Evolutionary conservation across 2,113 vertebrate genomes (phyloP), one percentile per base, ranked within the genome.

Genomic region (Drymodes brunneopygia): DNA sequence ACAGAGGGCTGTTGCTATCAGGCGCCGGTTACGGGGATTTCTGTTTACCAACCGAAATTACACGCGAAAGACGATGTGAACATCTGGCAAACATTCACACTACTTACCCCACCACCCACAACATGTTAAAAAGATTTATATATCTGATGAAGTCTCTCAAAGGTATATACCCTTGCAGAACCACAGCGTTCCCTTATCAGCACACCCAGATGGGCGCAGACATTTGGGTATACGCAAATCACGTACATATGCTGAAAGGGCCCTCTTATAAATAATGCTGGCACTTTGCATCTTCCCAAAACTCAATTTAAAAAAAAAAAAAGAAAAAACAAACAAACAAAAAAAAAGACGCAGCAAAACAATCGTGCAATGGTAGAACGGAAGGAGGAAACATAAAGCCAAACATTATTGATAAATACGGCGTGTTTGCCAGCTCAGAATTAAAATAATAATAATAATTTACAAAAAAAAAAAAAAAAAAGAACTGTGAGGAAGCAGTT

Each of bases 21-120:
- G 85, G 88, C 83, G 2, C 90, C 25, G 20, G 94, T 87, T 92
- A 91, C 72, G 14, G 87, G 89, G 92, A 96, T 97, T 96, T 95
- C 88, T 98, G 92, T 98, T 97, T 97, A 96, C 95, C 94, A 95
- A 96, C 94, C 42, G 5, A 97, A 97, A 97, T 97, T 88, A 97
- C 93, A 95, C 23, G 50, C 40, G 7, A 94, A 96, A 97, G 91
- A 95, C 58, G 33, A 94, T 93, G 82, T 86, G 92, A 97, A 96
- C 66, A 94, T 92, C 97, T 97, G 94, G 97, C 90, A 95, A 92
- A 92, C 95, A 96, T 93, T 89, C 92, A 85, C 90, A 91, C 84
- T 94, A 74, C 91, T 89, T 56, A 88, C 84, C 86, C 93, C 82
- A 92, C 93, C 92, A 96, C 93, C 94, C 85, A 91, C 94, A 96